These are phyloP conservation scores for Aphelocoma californica DNA, from an alignment of 2,797 vertebrate genomes.

Conservation along the genomic window DNA sequence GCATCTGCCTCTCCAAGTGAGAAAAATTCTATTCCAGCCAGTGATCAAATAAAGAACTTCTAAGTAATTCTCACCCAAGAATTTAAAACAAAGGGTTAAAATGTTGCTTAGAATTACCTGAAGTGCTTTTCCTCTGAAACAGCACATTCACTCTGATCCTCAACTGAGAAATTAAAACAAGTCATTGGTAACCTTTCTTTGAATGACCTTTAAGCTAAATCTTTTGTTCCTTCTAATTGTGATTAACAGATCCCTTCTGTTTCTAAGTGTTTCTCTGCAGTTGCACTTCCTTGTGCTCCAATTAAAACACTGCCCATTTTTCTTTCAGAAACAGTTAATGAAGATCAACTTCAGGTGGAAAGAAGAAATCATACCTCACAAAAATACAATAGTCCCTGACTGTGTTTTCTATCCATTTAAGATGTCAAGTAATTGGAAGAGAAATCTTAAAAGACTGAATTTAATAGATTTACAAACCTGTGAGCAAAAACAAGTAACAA, in stretches of 20 bases:
- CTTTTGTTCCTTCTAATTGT: not conserved
- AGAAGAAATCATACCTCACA: not conserved
- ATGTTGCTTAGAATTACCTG: not conserved
- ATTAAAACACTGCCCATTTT: conserved; percentile 2
- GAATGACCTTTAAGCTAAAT: not conserved
- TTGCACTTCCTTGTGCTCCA: not conserved
- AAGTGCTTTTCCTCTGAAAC: not conserved
- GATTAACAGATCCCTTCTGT: not conserved
- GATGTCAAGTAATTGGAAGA: not conserved
- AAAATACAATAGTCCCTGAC: not conserved
- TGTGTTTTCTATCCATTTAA: not conserved
- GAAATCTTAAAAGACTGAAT: not conserved
- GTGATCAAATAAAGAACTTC: not conserved
- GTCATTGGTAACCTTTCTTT: not conserved
- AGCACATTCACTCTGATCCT: not conserved
- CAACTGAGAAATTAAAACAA: not conserved
- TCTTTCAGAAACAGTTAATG: conserved; percentile 11
- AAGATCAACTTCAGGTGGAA: not conserved
- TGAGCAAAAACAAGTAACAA: not conserved
- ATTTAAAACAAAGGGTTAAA: not conserved
- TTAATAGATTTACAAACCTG: not conserved
- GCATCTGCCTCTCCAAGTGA: not conserved
- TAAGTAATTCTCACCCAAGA: not conserved
- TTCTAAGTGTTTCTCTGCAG: not conserved
- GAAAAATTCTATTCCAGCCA: not conserved